Base-by-base conservation (phyloP, 2,888 invertebrate genomes). In the Strigamia transsilvanica region DNA sequence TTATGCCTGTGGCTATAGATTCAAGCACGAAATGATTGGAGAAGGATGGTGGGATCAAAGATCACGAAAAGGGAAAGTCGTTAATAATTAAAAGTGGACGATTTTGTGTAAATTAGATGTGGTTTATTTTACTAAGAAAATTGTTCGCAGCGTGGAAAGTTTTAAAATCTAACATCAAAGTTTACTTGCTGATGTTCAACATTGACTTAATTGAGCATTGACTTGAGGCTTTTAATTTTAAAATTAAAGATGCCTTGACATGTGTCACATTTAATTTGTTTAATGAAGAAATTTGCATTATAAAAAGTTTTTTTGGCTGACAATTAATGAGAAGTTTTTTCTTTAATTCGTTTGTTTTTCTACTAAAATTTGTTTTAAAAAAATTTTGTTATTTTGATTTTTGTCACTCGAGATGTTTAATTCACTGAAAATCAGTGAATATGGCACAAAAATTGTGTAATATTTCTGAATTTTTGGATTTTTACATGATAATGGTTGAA, bases 141-240 rank as follows among this genome's bases (percentile, higher is more conserved):
- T 66, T 66, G 9, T 23, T 9, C 66, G 66, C 13, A 66, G 27
- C 27, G 32, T 27, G 23, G 23, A 66, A 66, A 66, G 66, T 66
- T 66, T 66, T 66, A 23, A n/a, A n/a, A 23, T 27, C 32, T 23
- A 27, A 66, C 51, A 18, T 66, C 66, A 66, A 66, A 66, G 66
- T 66, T 66, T 66, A 27, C 18, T 18, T 13, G n/a, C 15, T 66
- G 34, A 34, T 34, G 27, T 66, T 66, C 32, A 66, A 66, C 27
- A 66, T 23, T 23, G 66, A 66, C 27, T 66, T 66, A 66, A 66
- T 66, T 66, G 66, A 32, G 27, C 27, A 23, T 66, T 66, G 66
- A 66, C 66, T 66, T 66, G 66, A 13, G 66, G 27, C 27, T 66
- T 66, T 66, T 66, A 66, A 66, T 66, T 66, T 66, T 66, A 27